Percentiles rank a stretch among this genome's conserved stretches.
phyloP scores from a whole-genome alignment of 2,113 vertebrate species.

The Prunella himalayana region DNA sequence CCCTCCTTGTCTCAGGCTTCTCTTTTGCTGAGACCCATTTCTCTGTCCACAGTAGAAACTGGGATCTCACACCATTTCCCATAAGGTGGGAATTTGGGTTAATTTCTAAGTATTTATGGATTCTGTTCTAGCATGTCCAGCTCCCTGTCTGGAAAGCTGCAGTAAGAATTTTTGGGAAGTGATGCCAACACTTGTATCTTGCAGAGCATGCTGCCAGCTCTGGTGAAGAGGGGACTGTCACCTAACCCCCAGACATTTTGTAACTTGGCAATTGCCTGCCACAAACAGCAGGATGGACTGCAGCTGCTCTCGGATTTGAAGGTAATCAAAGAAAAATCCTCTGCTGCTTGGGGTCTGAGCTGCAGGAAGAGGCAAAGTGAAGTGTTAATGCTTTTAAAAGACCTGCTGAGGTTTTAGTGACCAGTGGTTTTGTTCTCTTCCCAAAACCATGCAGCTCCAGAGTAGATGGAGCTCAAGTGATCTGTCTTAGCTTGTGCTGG shows the following conservation, averaged over 20 bases:
- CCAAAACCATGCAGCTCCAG: background rate
- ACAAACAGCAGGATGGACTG: slow-evolving; percentile 73
- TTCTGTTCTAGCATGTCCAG: background rate
- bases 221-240: slow-evolving; percentile 74
- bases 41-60: background rate
- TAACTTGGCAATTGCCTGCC: slow-evolving; percentile 84
- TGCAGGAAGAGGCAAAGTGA: background rate
- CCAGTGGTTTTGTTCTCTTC: background rate
- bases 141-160: background rate
- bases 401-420: background rate
- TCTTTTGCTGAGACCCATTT: background rate
- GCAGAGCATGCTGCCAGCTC: slow-evolving; percentile 78
- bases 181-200: background rate
- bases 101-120: background rate
- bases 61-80: background rate
- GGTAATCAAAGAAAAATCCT: slow-evolving; percentile 67
- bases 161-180: background rate
- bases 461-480: background rate
- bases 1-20: background rate
- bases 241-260: slow-evolving; percentile 85
- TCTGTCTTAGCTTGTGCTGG: background rate
- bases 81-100: background rate
- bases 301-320: slow-evolving; percentile 87
- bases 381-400: background rate
- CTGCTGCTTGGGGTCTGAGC: background rate